phyloP scores from a whole-genome alignment of 2,113 vertebrate genomes.

The Hypanus sabinus region DNA sequence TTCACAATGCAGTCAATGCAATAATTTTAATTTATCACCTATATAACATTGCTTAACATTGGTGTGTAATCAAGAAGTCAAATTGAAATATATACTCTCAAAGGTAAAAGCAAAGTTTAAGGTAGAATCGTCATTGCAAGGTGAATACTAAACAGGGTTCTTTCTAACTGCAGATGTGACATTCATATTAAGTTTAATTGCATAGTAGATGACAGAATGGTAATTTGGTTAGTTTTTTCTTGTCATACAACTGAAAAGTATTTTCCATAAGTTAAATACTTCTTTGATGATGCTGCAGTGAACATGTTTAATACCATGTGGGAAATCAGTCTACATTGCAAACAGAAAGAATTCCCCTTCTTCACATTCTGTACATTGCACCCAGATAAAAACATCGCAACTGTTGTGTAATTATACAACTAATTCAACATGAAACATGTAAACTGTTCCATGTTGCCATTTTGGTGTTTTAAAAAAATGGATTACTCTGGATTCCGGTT shows the following conservation, averaged over 20 bases:
- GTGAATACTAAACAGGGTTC: neutral
- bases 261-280: constrained; percentile 43
- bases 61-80: neutral
- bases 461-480: constrained; percentile 79
- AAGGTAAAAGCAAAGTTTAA: constrained; percentile 22
- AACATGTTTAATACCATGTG: constrained; percentile 98
- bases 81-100: constrained; percentile 19
- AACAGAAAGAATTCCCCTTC: constrained; percentile 82
- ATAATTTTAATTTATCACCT: constrained; percentile 13
- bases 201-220: too few species aligned
- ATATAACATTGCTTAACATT: neutral
- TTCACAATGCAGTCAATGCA: neutral
- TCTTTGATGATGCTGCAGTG: constrained; percentile 92
- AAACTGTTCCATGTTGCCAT: constrained; percentile 68
- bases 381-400: constrained; percentile 97
- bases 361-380: constrained; percentile 82
- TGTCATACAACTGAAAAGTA: neutral
- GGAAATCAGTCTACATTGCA: constrained; percentile 91
- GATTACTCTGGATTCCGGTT: constrained; percentile 56
- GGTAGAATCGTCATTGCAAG: neutral
- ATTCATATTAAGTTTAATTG: constrained; percentile 14
- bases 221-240: neutral
- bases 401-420: constrained; percentile 95
- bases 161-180: neutral
- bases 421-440: constrained; percentile 94